A percentile compares a stretch with the other conserved stretches of the same genome.
These are phyloP conservation scores for Keiferia lycopersicella DNA, from an alignment of 2,888 invertebrate species.

Conservation along the genomic window DNA sequence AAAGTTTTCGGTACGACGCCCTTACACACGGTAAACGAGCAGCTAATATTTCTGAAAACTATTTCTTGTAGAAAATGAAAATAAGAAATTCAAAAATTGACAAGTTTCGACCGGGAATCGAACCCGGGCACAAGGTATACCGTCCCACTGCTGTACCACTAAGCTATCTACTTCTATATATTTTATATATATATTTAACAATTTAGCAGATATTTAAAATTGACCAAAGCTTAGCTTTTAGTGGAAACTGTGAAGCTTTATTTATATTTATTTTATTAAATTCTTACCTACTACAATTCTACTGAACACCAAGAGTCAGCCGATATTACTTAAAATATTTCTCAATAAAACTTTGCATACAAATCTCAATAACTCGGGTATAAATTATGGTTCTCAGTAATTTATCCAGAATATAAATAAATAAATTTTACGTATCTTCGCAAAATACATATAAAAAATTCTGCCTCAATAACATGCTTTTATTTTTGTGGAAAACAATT, in stretches of 20 bases:
- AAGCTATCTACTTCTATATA: too few species aligned
- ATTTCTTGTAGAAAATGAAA: too few species aligned
- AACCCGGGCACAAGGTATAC: too few species aligned
- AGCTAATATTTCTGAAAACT: too few species aligned
- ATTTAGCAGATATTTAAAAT: neutral
- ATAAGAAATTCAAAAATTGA: too few species aligned
- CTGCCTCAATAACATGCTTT: too few species aligned
- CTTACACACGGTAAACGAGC: neutral
- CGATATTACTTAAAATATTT: neutral
- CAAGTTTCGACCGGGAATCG: too few species aligned
- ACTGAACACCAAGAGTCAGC: constrained; percentile 33
- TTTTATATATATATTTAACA: too few species aligned
- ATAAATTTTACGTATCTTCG: neutral
- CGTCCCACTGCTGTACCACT: too few species aligned
- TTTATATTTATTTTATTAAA: neutral
- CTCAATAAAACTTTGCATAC: neutral
- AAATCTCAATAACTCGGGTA: neutral
- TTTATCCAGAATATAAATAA: neutral
- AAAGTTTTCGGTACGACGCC: neutral
- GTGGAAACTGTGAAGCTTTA: neutral
- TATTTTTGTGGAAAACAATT: too few species aligned
- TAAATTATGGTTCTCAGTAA: neutral
- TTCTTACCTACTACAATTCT: constrained; percentile 20
- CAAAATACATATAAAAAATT: neutral
- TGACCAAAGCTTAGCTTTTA: neutral